These are phyloP conservation scores for Syndactyla subalaris DNA, from an alignment of 2,797 vertebrate species.

Conservation along the genomic window DNA sequence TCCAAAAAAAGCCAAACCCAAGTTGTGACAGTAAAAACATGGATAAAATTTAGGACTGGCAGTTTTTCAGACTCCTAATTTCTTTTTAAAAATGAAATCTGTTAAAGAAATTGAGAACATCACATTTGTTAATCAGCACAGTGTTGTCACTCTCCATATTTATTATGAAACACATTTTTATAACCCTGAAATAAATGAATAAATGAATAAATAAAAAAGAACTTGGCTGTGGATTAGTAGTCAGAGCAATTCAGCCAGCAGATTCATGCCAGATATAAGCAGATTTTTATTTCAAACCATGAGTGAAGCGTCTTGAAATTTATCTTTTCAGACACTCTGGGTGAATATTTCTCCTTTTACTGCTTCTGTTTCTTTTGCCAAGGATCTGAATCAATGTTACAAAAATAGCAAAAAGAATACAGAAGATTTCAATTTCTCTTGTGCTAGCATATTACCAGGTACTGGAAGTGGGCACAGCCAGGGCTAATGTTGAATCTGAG, in stretches of 20 bases:
- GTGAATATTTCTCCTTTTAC: constrained; percentile 16
- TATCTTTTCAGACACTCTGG: constrained; percentile 19
- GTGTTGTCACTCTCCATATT: constrained; percentile 61
- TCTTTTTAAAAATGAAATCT: constrained; percentile 15
- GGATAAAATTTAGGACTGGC: constrained; percentile 27
- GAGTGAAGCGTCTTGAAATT: neutral
- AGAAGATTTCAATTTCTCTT: neutral
- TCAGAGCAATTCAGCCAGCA: constrained; percentile 28
- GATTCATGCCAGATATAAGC: constrained; percentile 35
- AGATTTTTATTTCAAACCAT: constrained; percentile 24
- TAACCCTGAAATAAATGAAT: constrained; percentile 43
- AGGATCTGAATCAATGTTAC: neutral
- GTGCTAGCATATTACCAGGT: neutral
- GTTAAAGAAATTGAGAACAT: constrained; percentile 15
- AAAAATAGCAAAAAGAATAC: neutral
- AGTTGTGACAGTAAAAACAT: constrained; percentile 18
- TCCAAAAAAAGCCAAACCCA: constrained; percentile 15
- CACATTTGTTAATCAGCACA: constrained; percentile 16
- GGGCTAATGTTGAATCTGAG: neutral
- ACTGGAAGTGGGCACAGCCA: neutral
- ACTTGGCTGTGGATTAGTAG: constrained; percentile 13
- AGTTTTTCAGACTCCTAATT: neutral
- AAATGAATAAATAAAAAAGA: constrained; percentile 49
- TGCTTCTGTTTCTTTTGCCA: constrained; percentile 15
- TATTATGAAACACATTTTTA: constrained; percentile 55